Conservation (phyloP, 2,113 vertebrate genomes). For the Leuciscus idus region DNA sequence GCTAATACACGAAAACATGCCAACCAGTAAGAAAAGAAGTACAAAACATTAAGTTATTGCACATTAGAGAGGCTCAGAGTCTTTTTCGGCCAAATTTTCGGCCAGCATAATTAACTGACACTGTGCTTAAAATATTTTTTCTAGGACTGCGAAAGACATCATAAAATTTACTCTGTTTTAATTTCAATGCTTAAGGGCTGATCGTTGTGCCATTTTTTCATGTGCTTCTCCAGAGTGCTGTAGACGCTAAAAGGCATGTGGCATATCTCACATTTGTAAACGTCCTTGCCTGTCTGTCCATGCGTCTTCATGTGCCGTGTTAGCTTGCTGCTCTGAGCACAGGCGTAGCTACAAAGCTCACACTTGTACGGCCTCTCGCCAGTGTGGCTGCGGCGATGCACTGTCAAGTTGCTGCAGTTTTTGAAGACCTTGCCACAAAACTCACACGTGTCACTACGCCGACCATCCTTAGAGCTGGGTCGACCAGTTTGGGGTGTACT, state of each 20-base stretch:
- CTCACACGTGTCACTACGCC: slow-evolving; percentile 98
- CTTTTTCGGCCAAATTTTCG: slow-evolving; percentile 89
- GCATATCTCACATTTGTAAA: slow-evolving; percentile 99
- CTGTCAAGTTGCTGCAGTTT: slow-evolving; percentile 99
- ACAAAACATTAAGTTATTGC: slow-evolving; percentile 99
- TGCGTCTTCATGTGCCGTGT: slow-evolving; percentile 99
- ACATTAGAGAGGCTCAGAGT: slow-evolving; percentile 99
- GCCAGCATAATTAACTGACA: slow-evolving; percentile 78
- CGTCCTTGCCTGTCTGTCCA: slow-evolving; percentile 99
- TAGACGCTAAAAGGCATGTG: slow-evolving; percentile 99
- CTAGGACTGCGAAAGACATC: slow-evolving; percentile 49
- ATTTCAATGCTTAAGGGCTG: slow-evolving; percentile 97
- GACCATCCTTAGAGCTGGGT: slow-evolving; percentile 96
- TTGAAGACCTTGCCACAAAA: slow-evolving; percentile 99
- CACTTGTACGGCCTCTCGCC: slow-evolving; percentile 99
- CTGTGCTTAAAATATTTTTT: slow-evolving; percentile 90
- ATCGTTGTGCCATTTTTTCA: slow-evolving; percentile 99
- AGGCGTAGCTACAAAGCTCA: slow-evolving; percentile 99
- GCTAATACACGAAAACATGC: slow-evolving; percentile 95
- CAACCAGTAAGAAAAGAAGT: slow-evolving; percentile 90
- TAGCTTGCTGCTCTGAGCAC: slow-evolving; percentile 99
- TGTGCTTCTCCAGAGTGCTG: slow-evolving; percentile 99
- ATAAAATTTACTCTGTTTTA: slow-evolving; percentile 91
- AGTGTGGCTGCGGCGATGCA: slow-evolving; percentile 98
- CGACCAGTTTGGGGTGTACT: slow-evolving; percentile 68